phyloP scores from a whole-genome alignment of 2,797 vertebrate species.

The Gallinago nigripennis region DNA sequence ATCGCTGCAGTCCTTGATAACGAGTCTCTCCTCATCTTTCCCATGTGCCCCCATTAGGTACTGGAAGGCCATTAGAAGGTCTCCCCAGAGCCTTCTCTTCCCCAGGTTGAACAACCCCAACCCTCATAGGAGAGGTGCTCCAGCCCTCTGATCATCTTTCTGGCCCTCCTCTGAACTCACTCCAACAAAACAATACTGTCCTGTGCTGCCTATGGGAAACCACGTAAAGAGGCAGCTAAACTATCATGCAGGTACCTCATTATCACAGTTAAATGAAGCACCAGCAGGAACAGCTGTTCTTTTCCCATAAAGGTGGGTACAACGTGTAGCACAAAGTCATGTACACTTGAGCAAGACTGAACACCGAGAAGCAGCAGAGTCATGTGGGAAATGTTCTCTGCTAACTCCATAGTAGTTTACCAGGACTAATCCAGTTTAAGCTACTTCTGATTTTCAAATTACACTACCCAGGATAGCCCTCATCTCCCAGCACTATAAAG shows the following conservation, averaged over 20 bases:
- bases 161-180: neutral
- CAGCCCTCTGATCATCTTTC: neutral
- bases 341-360: rapidly evolving
- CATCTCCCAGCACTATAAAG: neutral
- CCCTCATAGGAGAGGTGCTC: neutral
- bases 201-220: neutral
- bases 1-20: neutral
- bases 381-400: rapidly evolving
- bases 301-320: rapidly evolving
- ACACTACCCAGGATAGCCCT: neutral
- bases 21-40: neutral
- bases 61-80: neutral
- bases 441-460: neutral
- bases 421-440: neutral
- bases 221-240: rapidly evolving
- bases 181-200: neutral
- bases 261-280: neutral
- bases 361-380: neutral
- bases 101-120: neutral
- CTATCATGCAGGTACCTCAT: rapidly evolving
- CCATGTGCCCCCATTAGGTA: neutral
- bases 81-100: neutral
- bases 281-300: rapidly evolving
- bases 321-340: rapidly evolving
- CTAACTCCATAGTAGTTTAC: rapidly evolving